phyloP scores from a whole-genome alignment of 2,113 vertebrate genomes.

The Elephantulus edwardii region DNA sequence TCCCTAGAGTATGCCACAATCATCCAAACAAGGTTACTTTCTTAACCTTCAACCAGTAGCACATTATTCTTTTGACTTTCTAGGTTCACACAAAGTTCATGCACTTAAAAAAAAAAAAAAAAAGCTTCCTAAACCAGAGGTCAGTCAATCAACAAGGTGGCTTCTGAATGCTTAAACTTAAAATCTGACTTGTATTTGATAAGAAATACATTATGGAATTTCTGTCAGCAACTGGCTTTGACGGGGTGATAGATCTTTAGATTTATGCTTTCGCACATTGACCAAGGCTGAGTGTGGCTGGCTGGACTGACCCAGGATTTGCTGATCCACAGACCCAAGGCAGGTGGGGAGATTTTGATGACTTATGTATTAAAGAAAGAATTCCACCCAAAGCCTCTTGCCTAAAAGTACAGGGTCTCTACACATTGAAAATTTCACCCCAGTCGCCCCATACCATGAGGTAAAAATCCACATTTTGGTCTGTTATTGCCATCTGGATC shows the following conservation, averaged over 20 bases:
- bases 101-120: conserved; percentile 39
- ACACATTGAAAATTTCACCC: background rate
- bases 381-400: background rate
- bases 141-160: conserved; percentile 43
- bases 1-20: conserved; percentile 61
- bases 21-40: conserved; percentile 71
- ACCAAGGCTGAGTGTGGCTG: conserved; percentile 27
- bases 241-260: conserved; percentile 39
- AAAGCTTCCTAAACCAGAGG: conserved; percentile 32
- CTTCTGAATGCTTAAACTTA: conserved; percentile 51
- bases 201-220: conserved; percentile 39
- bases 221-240: background rate
- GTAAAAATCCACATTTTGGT: background rate
- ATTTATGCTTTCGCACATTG: conserved; percentile 41
- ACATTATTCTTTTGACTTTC: conserved; percentile 51
- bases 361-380: conserved; percentile 29
- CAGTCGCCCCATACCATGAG: background rate
- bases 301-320: background rate
- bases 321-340: background rate
- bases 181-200: conserved; percentile 60
- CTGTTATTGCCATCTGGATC: background rate
- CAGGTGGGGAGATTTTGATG: background rate
- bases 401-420: background rate
- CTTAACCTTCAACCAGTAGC: conserved; percentile 63
- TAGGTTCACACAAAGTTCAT: conserved; percentile 77